Percentiles rank a stretch among this genome's conserved stretches.
Conservation (phyloP, 2,888 invertebrate species). For the Amphiduros pacificus region DNA sequence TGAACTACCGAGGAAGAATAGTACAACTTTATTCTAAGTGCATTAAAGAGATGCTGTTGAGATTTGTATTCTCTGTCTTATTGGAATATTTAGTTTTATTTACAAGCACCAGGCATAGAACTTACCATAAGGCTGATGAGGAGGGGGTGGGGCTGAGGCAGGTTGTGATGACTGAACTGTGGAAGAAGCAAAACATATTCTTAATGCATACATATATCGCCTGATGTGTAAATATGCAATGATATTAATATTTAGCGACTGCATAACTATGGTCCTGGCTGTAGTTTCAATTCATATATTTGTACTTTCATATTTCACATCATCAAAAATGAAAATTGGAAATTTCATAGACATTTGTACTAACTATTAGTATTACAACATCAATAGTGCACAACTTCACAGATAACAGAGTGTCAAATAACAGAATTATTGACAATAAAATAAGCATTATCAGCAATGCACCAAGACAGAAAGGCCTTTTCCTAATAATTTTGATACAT, state of each 20-base stretch:
- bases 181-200: neutral
- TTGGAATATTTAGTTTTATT: neutral
- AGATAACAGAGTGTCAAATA: too few species aligned
- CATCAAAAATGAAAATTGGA: neutral
- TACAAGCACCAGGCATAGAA: neutral
- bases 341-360: neutral
- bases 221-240: too few species aligned
- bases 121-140: constrained; percentile 14
- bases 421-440: too few species aligned
- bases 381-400: too few species aligned
- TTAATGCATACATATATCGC: neutral
- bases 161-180: neutral
- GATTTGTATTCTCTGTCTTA: neutral
- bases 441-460: too few species aligned
- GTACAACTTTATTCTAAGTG: too few species aligned
- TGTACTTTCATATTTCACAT: neutral
- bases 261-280: too few species aligned
- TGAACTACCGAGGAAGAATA: too few species aligned
- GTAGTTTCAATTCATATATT: neutral
- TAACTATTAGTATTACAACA: neutral
- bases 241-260: too few species aligned
- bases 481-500: too few species aligned
- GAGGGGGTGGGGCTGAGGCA: constrained; percentile 9
- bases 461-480: too few species aligned
- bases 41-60: neutral